Conservation (phyloP, 2,888 invertebrate genomes). For the Tachina grossa region DNA sequence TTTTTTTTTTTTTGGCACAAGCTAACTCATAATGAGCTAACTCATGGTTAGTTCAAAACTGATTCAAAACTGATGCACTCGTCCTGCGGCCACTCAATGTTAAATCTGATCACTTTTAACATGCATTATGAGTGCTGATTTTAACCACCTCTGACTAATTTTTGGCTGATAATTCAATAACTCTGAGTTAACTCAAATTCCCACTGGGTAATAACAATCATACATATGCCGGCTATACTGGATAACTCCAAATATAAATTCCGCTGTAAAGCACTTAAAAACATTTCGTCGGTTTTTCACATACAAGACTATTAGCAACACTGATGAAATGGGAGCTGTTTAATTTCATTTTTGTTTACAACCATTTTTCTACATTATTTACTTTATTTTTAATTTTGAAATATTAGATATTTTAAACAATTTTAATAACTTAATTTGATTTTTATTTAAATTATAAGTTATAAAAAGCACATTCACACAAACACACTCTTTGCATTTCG, state of each 20-base stretch:
- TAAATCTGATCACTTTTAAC: too few species aligned
- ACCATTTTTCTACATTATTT: background rate
- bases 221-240: background rate
- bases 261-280: background rate
- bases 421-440: constrained; percentile 32
- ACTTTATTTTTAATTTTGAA: background rate
- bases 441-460: background rate
- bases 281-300: constrained; percentile 22
- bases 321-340: constrained; percentile 9
- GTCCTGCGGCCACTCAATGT: too few species aligned
- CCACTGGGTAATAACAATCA: background rate
- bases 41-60: too few species aligned
- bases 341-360: constrained; percentile 28
- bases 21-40: too few species aligned
- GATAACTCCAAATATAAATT: background rate
- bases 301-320: constrained; percentile 29
- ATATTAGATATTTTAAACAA: background rate
- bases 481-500: constrained; percentile 32
- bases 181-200: too few species aligned
- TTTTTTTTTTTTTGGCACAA: too few species aligned
- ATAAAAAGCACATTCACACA: constrained; percentile 25
- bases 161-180: too few species aligned
- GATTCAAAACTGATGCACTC: too few species aligned
- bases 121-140: too few species aligned
- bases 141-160: too few species aligned